Conservation (phyloP, 2,888 invertebrate species). For the Scaeva pyrastri region DNA sequence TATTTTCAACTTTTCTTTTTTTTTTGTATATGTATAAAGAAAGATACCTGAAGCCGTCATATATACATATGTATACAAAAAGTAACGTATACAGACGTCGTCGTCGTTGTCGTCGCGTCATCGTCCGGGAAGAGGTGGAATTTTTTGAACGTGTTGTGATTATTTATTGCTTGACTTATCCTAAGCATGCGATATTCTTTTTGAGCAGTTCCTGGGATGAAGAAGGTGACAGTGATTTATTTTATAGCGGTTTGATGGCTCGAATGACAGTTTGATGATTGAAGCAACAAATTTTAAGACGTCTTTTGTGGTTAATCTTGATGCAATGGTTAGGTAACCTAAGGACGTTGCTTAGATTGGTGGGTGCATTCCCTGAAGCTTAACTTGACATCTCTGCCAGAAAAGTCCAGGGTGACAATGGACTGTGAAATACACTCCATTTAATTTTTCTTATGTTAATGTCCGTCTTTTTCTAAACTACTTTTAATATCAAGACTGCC, state of each 20-base stretch:
- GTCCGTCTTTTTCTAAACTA: no score
- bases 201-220: not conserved
- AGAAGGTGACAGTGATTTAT: not conserved
- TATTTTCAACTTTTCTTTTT: constrained; percentile 36
- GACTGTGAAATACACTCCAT: no score
- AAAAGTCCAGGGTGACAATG: no score
- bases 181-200: not conserved
- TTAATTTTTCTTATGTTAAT: no score
- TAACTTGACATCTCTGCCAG: no score
- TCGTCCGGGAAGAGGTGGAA: constrained; percentile 21
- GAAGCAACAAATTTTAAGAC: not conserved
- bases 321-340: no score
- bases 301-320: not conserved
- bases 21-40: not conserved
- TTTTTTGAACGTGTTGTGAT: constrained; percentile 36
- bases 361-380: no score
- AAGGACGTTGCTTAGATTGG: no score
- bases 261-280: constrained; percentile 1
- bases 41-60: not conserved
- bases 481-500: no score
- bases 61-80: no score
- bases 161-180: constrained; percentile 40
- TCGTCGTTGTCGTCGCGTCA: no score
- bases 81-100: no score
- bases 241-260: constrained; percentile 20